A percentile compares a stretch with the other conserved stretches of the same genome.
Conservation (phyloP, 2,888 invertebrate species). For the Habrosyne pyritoides region DNA sequence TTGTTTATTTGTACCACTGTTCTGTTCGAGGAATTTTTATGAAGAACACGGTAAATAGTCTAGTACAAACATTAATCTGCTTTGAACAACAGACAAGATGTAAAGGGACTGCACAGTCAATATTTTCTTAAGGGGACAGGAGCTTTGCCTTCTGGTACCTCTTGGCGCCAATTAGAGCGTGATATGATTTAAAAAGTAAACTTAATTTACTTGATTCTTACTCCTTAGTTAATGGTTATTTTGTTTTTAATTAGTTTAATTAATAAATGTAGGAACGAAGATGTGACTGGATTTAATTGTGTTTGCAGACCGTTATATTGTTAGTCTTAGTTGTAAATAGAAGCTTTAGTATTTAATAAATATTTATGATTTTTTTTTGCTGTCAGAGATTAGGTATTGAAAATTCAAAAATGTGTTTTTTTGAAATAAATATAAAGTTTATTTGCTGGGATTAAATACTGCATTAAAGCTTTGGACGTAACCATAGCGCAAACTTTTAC, state of each 20-base stretch:
- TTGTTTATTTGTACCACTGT: conserved; percentile 67
- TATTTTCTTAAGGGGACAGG: conserved; percentile 79
- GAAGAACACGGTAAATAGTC: conserved; percentile 78
- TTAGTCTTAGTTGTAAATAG: neutral
- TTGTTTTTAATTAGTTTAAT: conserved; percentile 20
- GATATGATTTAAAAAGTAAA: conserved; percentile 77
- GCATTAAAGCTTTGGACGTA: too few relatives aligned
- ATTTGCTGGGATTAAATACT: too few relatives aligned
- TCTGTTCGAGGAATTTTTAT: conserved; percentile 75
- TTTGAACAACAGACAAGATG: conserved; percentile 78
- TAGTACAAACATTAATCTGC: conserved; percentile 81
- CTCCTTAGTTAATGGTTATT: conserved; percentile 20
- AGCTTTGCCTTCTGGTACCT: conserved; percentile 56
- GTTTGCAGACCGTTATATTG: neutral
- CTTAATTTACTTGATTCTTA: conserved; percentile 65
- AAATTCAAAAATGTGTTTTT: too few relatives aligned
- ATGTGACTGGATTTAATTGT: conserved; percentile 17
- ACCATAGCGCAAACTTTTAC: too few relatives aligned
- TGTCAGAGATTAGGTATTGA: too few relatives aligned
- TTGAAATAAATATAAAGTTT: too few relatives aligned
- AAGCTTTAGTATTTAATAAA: too few relatives aligned
- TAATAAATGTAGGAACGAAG: conserved; percentile 5
- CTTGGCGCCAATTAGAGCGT: conserved; percentile 79
- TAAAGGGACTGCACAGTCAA: conserved; percentile 74
- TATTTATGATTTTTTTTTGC: too few relatives aligned